Percentiles rank a stretch among this genome's conserved stretches.
Conservation (phyloP, 2,797 vertebrate genomes). For the Perodicticus potto region DNA sequence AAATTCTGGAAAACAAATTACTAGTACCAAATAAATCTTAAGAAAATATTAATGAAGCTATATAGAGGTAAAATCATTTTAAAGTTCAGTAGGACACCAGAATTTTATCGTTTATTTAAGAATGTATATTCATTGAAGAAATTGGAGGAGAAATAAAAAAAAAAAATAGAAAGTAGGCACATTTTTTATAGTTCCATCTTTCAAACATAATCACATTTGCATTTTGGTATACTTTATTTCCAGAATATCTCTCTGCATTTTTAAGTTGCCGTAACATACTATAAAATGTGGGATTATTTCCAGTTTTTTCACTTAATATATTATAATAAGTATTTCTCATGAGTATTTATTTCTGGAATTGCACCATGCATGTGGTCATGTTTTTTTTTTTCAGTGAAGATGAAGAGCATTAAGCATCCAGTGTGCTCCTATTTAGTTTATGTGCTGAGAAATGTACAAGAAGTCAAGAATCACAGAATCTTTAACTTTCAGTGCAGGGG, state of each 20-base stretch:
- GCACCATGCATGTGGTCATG: background rate
- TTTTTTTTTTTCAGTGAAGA: background rate
- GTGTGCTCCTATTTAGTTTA: background rate
- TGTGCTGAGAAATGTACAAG: background rate
- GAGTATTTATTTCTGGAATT: background rate
- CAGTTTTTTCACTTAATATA: background rate
- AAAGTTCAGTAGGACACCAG: background rate
- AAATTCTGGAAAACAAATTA: constrained; percentile 20
- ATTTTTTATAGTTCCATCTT: background rate
- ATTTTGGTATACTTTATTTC: background rate
- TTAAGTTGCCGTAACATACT: background rate
- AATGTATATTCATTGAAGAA: background rate
- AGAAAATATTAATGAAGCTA: background rate
- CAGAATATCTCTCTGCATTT: background rate
- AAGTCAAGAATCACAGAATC: background rate
- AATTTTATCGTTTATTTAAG: background rate
- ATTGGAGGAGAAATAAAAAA: background rate
- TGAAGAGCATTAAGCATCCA: background rate
- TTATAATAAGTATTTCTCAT: background rate
- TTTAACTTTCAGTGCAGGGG: background rate
- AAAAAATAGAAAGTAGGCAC: background rate
- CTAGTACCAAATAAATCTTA: background rate
- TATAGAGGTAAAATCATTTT: background rate
- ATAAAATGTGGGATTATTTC: background rate
- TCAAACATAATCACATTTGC: background rate